Evolutionary conservation across 2,797 vertebrate genomes (phyloP).

Genomic region (Simalia tracyae): DNA sequence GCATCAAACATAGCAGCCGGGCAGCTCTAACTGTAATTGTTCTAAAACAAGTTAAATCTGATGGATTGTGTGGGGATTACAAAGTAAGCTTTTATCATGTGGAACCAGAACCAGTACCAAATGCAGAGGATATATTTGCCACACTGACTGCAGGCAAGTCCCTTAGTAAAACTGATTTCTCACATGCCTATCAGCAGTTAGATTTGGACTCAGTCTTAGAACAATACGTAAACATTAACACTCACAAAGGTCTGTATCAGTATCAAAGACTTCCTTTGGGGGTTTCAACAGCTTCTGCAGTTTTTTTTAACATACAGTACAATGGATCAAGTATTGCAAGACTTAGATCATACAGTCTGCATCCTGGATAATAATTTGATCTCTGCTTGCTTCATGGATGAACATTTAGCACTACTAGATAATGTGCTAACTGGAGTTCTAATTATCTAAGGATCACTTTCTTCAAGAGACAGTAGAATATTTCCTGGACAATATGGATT

Average conservation of each 20-base stretch:
- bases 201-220: neutral
- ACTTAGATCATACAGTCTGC: neutral
- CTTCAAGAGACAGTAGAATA: neutral
- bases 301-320: neutral
- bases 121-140: neutral
- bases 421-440: neutral
- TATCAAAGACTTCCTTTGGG: neutral
- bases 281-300: neutral
- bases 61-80: neutral
- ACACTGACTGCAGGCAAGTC: neutral
- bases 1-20: neutral
- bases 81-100: neutral
- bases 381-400: neutral
- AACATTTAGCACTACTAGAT: neutral
- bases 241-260: neutral
- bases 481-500: neutral
- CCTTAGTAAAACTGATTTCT: neutral
- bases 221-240: neutral
- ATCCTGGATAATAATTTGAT: neutral
- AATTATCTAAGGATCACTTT: neutral
- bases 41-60: neutral
- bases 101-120: neutral
- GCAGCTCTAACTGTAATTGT: neutral
- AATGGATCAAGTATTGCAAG: neutral
- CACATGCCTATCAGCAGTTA: neutral